Evolutionary conservation across 1,140 invertebrate species (phyloP), one percentile per base, ranked within the genome.

Genomic region (Neodiprion fabricii): DNA sequence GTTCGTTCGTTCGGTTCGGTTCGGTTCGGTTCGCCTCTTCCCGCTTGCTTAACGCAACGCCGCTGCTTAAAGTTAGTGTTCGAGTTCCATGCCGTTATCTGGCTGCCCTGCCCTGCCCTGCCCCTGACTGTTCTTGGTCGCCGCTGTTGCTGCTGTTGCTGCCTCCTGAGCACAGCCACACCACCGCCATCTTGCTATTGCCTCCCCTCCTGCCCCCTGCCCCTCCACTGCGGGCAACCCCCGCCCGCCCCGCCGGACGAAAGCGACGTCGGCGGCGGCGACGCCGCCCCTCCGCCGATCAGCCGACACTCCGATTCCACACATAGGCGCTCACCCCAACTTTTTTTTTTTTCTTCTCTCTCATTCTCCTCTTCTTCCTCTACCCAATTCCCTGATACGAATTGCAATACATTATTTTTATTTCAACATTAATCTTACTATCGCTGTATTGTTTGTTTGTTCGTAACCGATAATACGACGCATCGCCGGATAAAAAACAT

Each of bases 51-150:
- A 61, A 17, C 53, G 53, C n/a, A 61, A 17, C 53, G 11, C n/a
- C n/a, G 53, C 11, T 61, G 53, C 53, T 17, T 61, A 17, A 14
- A 12, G 11, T 61, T 61, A 61, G n/a, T 17, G 53, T 61, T 61
- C 53, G 53, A 61, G 53, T 17, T 61, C 53, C 53, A 61, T 61
- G 53, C 53, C 53, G 53, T 61, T 61, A 61, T 61, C 53, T 61
- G 53, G n/a, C 11, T 61, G 53, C 53, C 53, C 3, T 61, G 53
- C 53, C 53, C 53, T 61, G 53, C 53, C 53, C 53, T 61, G 28
- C 28, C 28, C 28, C 28, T 61, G 53, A 17, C 53, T 61, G 53
- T 61, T 61, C 53, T 9, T 61, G 53, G n/a, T 61, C 53, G 53
- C n/a, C 8, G 8, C 28, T 40, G 28, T 5, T 40, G 28, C 28